Conservation (phyloP, 2,113 vertebrate genomes). For the Gnathonemus echidnorhynchus region DNA sequence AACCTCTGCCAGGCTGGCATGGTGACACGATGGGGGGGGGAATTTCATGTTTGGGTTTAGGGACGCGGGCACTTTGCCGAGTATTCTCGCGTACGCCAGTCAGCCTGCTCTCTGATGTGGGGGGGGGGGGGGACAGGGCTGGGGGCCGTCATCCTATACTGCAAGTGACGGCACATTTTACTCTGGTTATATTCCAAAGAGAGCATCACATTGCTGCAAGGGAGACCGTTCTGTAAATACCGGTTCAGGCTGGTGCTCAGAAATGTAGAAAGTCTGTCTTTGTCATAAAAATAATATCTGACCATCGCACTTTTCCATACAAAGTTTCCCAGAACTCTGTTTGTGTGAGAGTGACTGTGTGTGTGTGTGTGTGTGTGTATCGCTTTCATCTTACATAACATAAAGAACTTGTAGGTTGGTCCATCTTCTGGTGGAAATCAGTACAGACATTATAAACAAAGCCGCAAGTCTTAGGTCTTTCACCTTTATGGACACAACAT, state of each 20-base stretch:
- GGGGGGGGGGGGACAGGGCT: background rate
- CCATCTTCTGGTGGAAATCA: background rate
- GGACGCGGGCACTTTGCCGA: too few species aligned
- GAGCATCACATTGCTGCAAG: background rate
- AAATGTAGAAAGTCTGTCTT: background rate
- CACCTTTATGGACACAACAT: background rate
- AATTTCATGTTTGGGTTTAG: background rate
- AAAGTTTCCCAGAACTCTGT: background rate
- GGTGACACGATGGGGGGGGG: background rate
- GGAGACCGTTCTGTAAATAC: background rate
- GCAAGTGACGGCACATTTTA: background rate
- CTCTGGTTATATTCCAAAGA: background rate
- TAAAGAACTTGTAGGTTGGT: background rate
- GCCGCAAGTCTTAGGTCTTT: background rate
- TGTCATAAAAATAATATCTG: background rate
- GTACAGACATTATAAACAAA: background rate
- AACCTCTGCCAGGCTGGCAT: background rate
- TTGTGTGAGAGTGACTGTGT: constrained; percentile 22
- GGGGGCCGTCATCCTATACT: background rate
- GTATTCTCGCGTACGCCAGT: background rate
- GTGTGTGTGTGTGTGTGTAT: constrained; percentile 8
- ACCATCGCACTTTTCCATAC: background rate
- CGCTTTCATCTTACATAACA: background rate
- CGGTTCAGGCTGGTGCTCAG: background rate
- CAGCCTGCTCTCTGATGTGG: background rate